A percentile compares a stretch with the other conserved stretches of the same genome.
These are phyloP conservation scores for Galeopsomyia nigrocyanea DNA, from an alignment of 2,888 invertebrate species.

Conservation along the genomic window DNA sequence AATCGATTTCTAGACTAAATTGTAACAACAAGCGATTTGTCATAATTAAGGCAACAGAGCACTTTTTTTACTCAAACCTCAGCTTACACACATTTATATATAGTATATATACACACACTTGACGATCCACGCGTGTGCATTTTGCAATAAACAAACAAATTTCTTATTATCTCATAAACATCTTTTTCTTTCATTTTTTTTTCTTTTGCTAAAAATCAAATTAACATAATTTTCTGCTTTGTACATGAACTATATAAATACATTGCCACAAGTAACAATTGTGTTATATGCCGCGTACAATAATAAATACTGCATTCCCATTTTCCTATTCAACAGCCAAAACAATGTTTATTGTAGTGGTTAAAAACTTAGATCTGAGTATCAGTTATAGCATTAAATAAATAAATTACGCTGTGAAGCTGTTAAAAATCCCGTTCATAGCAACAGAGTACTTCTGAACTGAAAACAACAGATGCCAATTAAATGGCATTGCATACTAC, in stretches of 20 bases:
- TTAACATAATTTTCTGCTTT: constrained; percentile 47
- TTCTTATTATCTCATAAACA: constrained; percentile 30
- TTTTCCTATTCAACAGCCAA: constrained; percentile 45
- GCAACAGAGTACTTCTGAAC: constrained; percentile 42
- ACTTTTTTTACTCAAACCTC: constrained; percentile 47
- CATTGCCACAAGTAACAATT: constrained; percentile 47
- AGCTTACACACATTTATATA: constrained; percentile 48
- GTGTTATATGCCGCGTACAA: constrained; percentile 42
- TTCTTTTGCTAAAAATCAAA: constrained; percentile 42
- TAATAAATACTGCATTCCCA: constrained; percentile 45
- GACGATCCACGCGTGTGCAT: constrained; percentile 32
- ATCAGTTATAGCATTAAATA: constrained; percentile 33
- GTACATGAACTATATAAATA: constrained; percentile 48
- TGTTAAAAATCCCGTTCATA: constrained; percentile 44
- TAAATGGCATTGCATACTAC: constrained; percentile 30
- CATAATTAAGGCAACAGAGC: constrained; percentile 49
- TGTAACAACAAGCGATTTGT: constrained; percentile 50
- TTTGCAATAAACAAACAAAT: constrained; percentile 40
- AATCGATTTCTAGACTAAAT: constrained; percentile 47
- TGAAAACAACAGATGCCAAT: constrained; percentile 41
- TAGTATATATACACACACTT: constrained; percentile 39
- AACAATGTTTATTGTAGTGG: constrained; percentile 36
- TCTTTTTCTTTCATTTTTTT: constrained; percentile 4
- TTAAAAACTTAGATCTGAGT: constrained; percentile 42
- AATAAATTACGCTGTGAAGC: constrained; percentile 42